These are phyloP conservation scores for Passer montanus DNA, from an alignment of 2,113 vertebrate genomes.

Conservation along the genomic window DNA sequence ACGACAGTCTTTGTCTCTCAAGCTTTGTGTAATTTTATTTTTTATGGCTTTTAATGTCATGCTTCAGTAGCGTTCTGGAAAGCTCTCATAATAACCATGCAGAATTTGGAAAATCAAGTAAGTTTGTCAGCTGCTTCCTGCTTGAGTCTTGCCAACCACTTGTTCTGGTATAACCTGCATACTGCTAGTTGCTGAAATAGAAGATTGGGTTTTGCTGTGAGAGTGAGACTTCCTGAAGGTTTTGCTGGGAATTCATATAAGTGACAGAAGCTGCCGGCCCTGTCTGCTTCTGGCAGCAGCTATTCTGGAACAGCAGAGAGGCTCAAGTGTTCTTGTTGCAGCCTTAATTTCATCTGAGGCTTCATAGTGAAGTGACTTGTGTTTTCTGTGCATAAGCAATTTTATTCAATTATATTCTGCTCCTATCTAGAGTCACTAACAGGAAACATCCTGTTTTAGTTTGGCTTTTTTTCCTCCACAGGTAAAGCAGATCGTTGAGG, in stretches of 20 bases:
- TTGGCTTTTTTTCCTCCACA: neutral
- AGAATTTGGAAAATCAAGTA: neutral
- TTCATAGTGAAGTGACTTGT: neutral
- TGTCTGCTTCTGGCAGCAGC: neutral
- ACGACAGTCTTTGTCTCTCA: neutral
- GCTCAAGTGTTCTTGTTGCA: neutral
- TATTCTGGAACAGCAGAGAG: neutral
- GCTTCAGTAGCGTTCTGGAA: neutral
- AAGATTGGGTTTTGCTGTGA: neutral
- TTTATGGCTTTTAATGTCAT: neutral
- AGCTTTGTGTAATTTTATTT: neutral
- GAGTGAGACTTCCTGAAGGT: neutral
- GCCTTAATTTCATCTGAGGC: neutral
- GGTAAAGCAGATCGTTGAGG: slow-evolving; percentile 91
- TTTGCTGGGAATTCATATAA: neutral
- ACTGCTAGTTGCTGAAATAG: neutral
- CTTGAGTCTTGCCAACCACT: neutral
- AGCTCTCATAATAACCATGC: neutral
- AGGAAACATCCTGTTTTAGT: neutral
- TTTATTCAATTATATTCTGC: neutral
- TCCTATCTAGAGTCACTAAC: neutral
- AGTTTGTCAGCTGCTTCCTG: neutral
- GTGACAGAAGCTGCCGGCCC: neutral
- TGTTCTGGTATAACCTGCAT: neutral
- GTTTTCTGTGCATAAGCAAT: neutral